phyloP scores from a whole-genome alignment of 2,888 invertebrate genomes.

The Brenthis daphne region DNA sequence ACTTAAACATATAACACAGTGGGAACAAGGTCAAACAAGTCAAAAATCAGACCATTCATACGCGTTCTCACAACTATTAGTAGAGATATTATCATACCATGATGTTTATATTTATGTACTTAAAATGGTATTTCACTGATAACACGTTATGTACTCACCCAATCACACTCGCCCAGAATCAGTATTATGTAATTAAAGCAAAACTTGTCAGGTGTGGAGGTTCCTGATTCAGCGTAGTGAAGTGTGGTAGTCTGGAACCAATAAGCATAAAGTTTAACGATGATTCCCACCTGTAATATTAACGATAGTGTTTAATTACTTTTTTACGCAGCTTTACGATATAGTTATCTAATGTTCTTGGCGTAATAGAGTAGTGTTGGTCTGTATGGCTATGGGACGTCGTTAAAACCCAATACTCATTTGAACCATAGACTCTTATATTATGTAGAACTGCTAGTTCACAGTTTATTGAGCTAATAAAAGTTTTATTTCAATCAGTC shows the following conservation, averaged over 20 bases:
- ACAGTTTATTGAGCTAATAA: too few relatives aligned
- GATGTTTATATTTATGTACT: too few relatives aligned
- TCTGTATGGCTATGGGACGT: slow-evolving; percentile 15
- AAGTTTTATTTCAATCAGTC: too few relatives aligned
- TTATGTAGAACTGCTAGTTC: background rate
- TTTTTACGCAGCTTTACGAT: slow-evolving; percentile 52
- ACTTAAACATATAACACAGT: too few relatives aligned
- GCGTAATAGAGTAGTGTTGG: slow-evolving; percentile 57
- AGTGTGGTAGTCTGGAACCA: slow-evolving; percentile 11
- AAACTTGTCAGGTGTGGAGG: background rate
- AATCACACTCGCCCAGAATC: too few relatives aligned
- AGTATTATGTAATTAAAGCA: background rate
- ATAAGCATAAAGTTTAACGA: slow-evolving; percentile 43
- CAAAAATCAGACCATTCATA: too few relatives aligned
- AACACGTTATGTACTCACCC: too few relatives aligned
- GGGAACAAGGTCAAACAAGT: too few relatives aligned
- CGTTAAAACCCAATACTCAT: slow-evolving; percentile 21
- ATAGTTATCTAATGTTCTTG: slow-evolving; percentile 49
- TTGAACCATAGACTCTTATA: slow-evolving; percentile 5
- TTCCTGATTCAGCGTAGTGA: background rate
- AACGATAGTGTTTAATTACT: slow-evolving; percentile 51
- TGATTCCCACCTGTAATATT: slow-evolving; percentile 45
- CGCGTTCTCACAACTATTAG: too few relatives aligned
- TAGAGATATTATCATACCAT: too few relatives aligned
- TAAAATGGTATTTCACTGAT: too few relatives aligned